phyloP scores from a whole-genome alignment of 1,140 invertebrate genomes.

The Ctenoplectra terminalis region DNA sequence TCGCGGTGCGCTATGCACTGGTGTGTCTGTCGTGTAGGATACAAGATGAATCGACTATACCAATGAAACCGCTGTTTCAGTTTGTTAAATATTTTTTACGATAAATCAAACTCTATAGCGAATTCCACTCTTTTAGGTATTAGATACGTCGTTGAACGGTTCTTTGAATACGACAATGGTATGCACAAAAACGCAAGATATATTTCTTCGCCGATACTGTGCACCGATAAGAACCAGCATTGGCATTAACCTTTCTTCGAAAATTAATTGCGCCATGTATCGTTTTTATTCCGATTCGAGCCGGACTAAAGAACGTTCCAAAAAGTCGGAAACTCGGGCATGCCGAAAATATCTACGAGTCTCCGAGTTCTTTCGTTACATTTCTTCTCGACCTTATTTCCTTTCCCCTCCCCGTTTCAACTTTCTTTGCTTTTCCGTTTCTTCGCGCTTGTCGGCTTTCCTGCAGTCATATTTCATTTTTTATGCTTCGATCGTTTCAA shows the following conservation, averaged over 20 bases:
- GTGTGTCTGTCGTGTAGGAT: too few relatives aligned
- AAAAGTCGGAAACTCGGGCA: slow-evolving; percentile 6
- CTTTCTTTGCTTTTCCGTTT: neutral
- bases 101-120: neutral
- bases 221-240: neutral
- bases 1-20: too few relatives aligned
- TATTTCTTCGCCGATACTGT: neutral
- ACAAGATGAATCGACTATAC: neutral
- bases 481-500: too few relatives aligned
- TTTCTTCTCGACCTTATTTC: neutral
- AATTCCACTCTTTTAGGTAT: too few relatives aligned
- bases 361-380: neutral
- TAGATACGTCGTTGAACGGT: too few relatives aligned
- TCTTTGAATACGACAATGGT: neutral
- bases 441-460: neutral
- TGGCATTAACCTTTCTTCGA: neutral
- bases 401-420: too few relatives aligned
- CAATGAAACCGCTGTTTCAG: neutral
- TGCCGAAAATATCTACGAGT: slow-evolving; percentile 11
- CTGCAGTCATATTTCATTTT: too few relatives aligned
- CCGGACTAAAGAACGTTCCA: neutral
- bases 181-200: too few relatives aligned
- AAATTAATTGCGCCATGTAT: neutral
- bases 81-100: neutral
- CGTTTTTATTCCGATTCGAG: slow-evolving; percentile 3